Evolutionary conservation across 2,797 vertebrate genomes (phyloP).

Genomic region (Etheostoma nigrum): DNA sequence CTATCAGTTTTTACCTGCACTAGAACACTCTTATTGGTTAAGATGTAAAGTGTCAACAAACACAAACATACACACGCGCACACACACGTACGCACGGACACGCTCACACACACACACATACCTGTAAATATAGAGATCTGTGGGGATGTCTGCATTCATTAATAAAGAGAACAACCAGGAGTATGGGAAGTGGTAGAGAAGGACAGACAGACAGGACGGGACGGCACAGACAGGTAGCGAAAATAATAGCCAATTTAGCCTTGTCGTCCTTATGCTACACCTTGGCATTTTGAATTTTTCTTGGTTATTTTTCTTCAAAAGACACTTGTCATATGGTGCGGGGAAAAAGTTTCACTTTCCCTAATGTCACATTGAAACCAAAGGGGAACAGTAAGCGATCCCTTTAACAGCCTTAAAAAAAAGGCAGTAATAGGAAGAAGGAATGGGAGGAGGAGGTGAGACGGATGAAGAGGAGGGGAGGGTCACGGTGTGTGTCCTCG

Average conservation of each 20-base stretch:
- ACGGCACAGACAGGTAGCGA: slow-evolving; percentile 63
- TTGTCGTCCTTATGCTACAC: slow-evolving; percentile 72
- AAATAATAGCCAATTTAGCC: slow-evolving; percentile 83
- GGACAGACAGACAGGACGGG: slow-evolving; percentile 49
- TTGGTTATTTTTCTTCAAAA: slow-evolving; percentile 69
- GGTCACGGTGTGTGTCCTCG: slow-evolving; percentile 32
- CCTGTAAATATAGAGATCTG: background rate
- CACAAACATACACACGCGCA: slow-evolving; percentile 16
- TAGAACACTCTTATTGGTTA: slow-evolving; percentile 21
- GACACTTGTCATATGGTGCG: slow-evolving; percentile 65
- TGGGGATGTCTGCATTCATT: slow-evolving; percentile 55
- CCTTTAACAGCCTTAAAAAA: slow-evolving; percentile 54
- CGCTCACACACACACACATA: slow-evolving; percentile 11
- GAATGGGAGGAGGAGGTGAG: background rate
- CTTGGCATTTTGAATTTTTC: slow-evolving; percentile 73
- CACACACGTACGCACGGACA: slow-evolving; percentile 10
- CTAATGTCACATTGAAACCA: slow-evolving; percentile 57
- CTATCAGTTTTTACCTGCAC: background rate
- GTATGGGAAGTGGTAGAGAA: slow-evolving; percentile 18
- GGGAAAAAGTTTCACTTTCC: slow-evolving; percentile 52
- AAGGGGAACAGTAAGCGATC: slow-evolving; percentile 56
- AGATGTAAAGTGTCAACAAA: slow-evolving; percentile 34
- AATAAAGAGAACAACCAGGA: slow-evolving; percentile 51
- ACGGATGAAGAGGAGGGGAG: slow-evolving; percentile 34
- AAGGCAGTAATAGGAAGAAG: slow-evolving; percentile 6